Base-by-base conservation (phyloP, 1,140 invertebrate genomes). In the Nautilus pompilius region DNA sequence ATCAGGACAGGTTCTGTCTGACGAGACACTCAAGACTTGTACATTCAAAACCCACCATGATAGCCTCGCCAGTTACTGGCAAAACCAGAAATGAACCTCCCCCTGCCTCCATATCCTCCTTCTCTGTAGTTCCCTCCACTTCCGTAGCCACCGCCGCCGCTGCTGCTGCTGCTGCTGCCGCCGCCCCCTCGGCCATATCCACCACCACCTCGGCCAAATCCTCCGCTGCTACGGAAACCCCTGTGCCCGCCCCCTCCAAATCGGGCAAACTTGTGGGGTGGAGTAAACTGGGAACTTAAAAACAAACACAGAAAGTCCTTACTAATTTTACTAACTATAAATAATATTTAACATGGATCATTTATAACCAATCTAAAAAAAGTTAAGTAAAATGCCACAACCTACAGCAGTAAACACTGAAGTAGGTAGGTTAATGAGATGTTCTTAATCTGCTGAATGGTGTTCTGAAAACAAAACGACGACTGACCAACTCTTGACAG, bases 201-300 rank as follows among this genome's bases (percentile, higher is more conserved):
- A 32, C 66, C 63, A 15, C 54, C 54, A 30, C 30, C 26, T 10
- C 55, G 29, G 17, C 49, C 41, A n/a, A 41, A 54, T 33, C 65
- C 57, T 28, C 67, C 62, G 30, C 62, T 62, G 49, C 33, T 32
- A 2, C 58, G 36, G 28, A 66, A 62, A 36, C 66, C 63, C 5
- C 60, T 26, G 28, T 17, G 13, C 15, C 49, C 33, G 4, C 53
- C 53, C 20, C 60, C 45, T 34, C 54, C 54, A 22, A 58, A 61
- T 17, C 69, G 34, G 5, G 58, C 36, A 55, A 68, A 63, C 55
- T 71, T 71, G 30, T 48, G 22, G 33, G 65, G 65, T 32, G 60
- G 58, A 17, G 56, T 57, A n/a, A 48, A 34, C 33, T 59, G 32
- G 36, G 26, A 34, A 46, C 49, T 60, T 53, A 60, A 57, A 33